Evolutionary conservation across 2,888 invertebrate species (phyloP).

Genomic region (Agrochola circellaris): DNA sequence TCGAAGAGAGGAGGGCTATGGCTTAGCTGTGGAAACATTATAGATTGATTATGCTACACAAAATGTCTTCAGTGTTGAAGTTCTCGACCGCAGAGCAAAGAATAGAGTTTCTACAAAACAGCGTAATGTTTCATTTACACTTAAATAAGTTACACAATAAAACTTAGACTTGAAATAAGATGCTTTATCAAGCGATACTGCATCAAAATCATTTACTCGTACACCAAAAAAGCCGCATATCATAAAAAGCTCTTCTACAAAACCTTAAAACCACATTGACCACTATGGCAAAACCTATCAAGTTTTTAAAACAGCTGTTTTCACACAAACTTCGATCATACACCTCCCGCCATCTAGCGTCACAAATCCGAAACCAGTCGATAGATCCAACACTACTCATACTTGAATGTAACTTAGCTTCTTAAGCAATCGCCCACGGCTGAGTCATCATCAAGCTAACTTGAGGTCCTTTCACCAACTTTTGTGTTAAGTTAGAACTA

Average conservation of each 20-base stretch:
- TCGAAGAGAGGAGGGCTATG: neutral
- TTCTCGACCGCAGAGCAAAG: neutral
- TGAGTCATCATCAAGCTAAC: constrained; percentile 60
- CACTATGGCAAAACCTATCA: neutral
- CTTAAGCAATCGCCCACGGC: constrained; percentile 63
- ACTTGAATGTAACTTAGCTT: constrained; percentile 50
- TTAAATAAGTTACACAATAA: neutral
- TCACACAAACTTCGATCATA: neutral
- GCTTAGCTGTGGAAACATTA: neutral
- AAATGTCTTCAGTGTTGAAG: neutral
- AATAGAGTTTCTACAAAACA: neutral
- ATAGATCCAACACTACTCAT: constrained; percentile 35
- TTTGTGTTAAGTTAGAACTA: constrained; percentile 51
- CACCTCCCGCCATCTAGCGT: constrained; percentile 49
- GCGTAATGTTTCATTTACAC: neutral
- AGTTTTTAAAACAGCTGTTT: constrained; percentile 9
- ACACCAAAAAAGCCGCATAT: neutral
- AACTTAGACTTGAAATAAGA: neutral
- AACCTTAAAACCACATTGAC: neutral
- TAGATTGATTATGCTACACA: neutral
- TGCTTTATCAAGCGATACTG: neutral
- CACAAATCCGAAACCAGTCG: constrained; percentile 18
- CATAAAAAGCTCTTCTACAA: neutral
- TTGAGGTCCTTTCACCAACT: constrained; percentile 62
- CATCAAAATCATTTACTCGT: neutral